Conservation (phyloP, 2,113 vertebrate species). For the Apodemus speciosus region DNA sequence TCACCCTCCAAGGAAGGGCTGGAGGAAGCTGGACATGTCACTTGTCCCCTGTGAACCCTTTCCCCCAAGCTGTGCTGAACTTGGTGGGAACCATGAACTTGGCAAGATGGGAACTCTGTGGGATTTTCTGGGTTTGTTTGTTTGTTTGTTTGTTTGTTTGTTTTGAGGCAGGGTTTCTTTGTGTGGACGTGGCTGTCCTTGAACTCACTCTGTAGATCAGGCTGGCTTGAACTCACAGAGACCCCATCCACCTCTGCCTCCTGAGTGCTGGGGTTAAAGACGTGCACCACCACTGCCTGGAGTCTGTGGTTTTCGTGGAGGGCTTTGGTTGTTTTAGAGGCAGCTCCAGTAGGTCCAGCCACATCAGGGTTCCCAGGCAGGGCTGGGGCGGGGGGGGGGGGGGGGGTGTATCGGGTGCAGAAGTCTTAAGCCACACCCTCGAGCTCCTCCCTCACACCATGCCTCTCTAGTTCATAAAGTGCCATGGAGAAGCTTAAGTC, state of each 20-base stretch:
- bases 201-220: no score
- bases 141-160: no score
- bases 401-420: not conserved
- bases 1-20: not conserved
- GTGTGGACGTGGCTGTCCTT: no score
- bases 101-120: not conserved
- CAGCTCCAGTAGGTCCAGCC: not conserved
- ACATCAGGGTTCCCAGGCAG: not conserved
- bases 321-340: not conserved
- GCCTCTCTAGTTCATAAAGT: not conserved
- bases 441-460: not conserved
- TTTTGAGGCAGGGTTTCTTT: no score
- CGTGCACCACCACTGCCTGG: no score
- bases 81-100: not conserved
- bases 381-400: no score
- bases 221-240: no score
- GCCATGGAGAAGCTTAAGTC: not conserved
- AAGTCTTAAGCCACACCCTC: not conserved
- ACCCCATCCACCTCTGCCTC: no score
- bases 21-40: not conserved
- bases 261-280: no score
- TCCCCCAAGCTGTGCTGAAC: not conserved
- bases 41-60: not conserved
- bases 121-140: not conserved
- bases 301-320: not conserved